Evolutionary conservation across 2,888 invertebrate genomes (phyloP).

Genomic region (Amphimallon solstitiale): DNA sequence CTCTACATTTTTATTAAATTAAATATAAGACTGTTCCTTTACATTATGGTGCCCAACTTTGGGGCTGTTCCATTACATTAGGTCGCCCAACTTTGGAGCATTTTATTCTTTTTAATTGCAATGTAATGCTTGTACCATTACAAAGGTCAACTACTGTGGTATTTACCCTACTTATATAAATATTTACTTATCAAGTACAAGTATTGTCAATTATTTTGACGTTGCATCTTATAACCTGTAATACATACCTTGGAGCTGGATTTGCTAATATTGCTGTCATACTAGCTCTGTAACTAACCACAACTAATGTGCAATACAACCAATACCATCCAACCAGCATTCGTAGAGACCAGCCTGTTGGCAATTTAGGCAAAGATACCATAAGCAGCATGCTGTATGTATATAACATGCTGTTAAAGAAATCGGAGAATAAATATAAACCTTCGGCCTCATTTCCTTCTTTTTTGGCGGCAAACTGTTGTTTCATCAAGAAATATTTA

Average conservation of each 20-base stretch:
- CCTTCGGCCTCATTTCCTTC: constrained; percentile 62
- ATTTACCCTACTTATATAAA: no score
- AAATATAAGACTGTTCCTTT: no score
- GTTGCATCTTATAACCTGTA: no score
- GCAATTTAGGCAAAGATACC: constrained; percentile 80
- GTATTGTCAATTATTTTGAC: no score
- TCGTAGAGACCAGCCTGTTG: constrained; percentile 82
- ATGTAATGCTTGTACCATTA: no score
- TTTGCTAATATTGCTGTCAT: constrained; percentile 86
- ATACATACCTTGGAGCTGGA: constrained; percentile 72
- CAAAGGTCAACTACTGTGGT: no score
- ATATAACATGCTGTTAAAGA: constrained; percentile 78
- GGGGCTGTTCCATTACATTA: no score
- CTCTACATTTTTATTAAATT: no score
- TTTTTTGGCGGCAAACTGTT: constrained; percentile 51
- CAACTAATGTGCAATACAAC: constrained; percentile 83
- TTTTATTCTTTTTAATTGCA: no score
- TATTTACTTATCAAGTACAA: no score
- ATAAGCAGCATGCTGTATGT: constrained; percentile 85
- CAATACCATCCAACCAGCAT: constrained; percentile 89
- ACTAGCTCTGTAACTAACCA: constrained; percentile 83
- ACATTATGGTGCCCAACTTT: no score
- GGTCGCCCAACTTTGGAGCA: no score
- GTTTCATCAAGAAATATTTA: constrained; percentile 57
- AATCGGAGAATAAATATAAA: constrained; percentile 77